Evolutionary conservation across 2,888 invertebrate species (phyloP).

Genomic region (Caenorhabditis wallacei): DNA sequence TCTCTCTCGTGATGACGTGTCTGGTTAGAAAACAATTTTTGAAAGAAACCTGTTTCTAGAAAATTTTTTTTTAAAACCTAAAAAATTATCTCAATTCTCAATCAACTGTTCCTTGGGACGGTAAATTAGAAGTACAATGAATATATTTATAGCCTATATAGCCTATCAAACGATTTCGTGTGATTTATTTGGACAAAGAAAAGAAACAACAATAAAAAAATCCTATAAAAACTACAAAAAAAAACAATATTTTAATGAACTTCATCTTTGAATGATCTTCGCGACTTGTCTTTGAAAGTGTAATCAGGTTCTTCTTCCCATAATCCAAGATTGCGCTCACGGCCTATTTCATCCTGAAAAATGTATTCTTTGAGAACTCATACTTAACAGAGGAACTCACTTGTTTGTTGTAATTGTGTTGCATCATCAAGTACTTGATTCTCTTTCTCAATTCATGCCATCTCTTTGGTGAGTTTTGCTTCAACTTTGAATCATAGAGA

Average conservation of each 20-base stretch:
- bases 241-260: constrained; percentile 61
- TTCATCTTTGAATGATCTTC: constrained; percentile 80
- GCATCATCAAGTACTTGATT: constrained; percentile 81
- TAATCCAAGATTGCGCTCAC: constrained; percentile 81
- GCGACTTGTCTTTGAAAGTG: constrained; percentile 82
- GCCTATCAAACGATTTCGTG: too few relatives aligned
- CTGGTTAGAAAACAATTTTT: neutral
- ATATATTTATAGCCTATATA: too few relatives aligned
- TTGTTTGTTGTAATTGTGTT: constrained; percentile 83
- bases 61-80: too few relatives aligned
- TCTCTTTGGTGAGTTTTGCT: constrained; percentile 78
- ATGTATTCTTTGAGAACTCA: neutral
- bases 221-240: neutral
- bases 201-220: constrained; percentile 17
- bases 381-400: constrained; percentile 28
- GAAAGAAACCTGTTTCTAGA: too few relatives aligned
- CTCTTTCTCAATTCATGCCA: constrained; percentile 83
- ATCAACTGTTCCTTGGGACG: too few relatives aligned
- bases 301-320: constrained; percentile 83
- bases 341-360: constrained; percentile 80
- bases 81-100: too few relatives aligned
- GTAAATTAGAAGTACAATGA: too few relatives aligned
- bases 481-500: constrained; percentile 79
- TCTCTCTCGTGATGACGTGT: too few relatives aligned
- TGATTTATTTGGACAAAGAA: constrained; percentile 2